Evolutionary conservation across 2,797 vertebrate genomes (phyloP).

Genomic region (Diplodus puntazzo): DNA sequence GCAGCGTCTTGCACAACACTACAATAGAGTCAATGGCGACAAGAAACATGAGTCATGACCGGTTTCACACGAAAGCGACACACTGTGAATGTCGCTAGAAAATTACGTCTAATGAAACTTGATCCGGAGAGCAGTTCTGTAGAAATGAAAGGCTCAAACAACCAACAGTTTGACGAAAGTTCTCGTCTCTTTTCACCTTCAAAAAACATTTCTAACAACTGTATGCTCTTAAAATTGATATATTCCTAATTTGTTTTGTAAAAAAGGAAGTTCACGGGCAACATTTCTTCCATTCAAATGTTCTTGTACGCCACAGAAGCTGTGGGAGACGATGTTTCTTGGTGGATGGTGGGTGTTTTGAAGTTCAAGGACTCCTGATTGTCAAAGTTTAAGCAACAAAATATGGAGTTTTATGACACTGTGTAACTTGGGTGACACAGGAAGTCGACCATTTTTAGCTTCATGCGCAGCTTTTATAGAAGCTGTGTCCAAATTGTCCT

Average conservation of each 20-base stretch:
- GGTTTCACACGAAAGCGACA: neutral
- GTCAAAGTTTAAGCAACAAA: neutral
- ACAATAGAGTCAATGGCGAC: neutral
- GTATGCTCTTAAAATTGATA: neutral
- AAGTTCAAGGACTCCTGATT: conserved; percentile 15
- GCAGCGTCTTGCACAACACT: neutral
- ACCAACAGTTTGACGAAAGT: neutral
- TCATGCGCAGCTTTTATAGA: too few relatives aligned
- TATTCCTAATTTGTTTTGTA: neutral
- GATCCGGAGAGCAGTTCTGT: neutral
- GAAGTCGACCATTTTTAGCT: too few relatives aligned
- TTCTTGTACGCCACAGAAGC: too few relatives aligned
- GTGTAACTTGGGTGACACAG: too few relatives aligned
- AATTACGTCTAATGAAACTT: neutral
- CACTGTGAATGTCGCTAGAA: neutral
- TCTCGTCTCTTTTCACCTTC: conserved; percentile 2
- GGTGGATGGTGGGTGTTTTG: neutral
- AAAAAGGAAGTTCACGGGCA: neutral
- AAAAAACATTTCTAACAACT: neutral
- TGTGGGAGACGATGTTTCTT: too few relatives aligned
- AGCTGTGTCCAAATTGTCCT: too few relatives aligned
- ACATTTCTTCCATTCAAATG: neutral
- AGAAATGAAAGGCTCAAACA: neutral
- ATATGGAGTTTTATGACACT: neutral
- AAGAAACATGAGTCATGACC: conserved; percentile 16